These are phyloP conservation scores for Pissodes strobi DNA, from an alignment of 1,140 invertebrate genomes.

Conservation along the genomic window DNA sequence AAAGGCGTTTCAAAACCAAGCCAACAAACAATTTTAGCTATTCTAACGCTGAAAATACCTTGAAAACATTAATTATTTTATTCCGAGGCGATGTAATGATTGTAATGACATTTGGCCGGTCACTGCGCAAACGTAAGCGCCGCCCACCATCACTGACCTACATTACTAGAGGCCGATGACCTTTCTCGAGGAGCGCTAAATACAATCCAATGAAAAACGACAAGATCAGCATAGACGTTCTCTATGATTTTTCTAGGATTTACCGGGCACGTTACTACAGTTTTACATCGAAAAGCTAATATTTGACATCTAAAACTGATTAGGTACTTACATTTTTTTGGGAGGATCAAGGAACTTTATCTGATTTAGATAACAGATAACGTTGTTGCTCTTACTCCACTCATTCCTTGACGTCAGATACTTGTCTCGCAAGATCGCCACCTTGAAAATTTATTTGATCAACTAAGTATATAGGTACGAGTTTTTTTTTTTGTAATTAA, in stretches of 20 bases:
- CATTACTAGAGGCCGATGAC: slow-evolving; percentile 52
- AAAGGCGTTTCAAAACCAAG: too few relatives aligned
- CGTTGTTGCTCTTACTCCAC: background rate
- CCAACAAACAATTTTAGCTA: background rate
- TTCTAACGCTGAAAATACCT: slow-evolving; percentile 19
- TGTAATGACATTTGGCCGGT: slow-evolving; percentile 41
- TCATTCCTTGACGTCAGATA: background rate
- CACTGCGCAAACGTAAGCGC: slow-evolving; percentile 47
- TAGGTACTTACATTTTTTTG: slow-evolving; percentile 46
- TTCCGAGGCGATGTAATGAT: slow-evolving; percentile 22
- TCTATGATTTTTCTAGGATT: slow-evolving; percentile 18
- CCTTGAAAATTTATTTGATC: too few relatives aligned
- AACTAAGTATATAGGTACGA: too few relatives aligned
- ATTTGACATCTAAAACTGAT: too few relatives aligned
- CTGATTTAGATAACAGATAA: slow-evolving; percentile 16
- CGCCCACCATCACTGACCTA: slow-evolving; percentile 56
- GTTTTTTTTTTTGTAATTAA: too few relatives aligned
- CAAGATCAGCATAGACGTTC: slow-evolving; percentile 17
- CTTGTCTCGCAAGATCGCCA: too few relatives aligned
- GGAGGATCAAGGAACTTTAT: slow-evolving; percentile 24
- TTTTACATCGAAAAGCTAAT: too few relatives aligned
- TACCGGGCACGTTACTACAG: too few relatives aligned
- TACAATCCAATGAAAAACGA: slow-evolving; percentile 45
- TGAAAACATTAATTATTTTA: slow-evolving; percentile 22
- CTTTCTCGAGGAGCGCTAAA: slow-evolving; percentile 38